Percentiles rank a stretch among this genome's conserved stretches.
phyloP scores from a whole-genome alignment of 2,797 vertebrate genomes.

The Sciurus carolinensis region DNA sequence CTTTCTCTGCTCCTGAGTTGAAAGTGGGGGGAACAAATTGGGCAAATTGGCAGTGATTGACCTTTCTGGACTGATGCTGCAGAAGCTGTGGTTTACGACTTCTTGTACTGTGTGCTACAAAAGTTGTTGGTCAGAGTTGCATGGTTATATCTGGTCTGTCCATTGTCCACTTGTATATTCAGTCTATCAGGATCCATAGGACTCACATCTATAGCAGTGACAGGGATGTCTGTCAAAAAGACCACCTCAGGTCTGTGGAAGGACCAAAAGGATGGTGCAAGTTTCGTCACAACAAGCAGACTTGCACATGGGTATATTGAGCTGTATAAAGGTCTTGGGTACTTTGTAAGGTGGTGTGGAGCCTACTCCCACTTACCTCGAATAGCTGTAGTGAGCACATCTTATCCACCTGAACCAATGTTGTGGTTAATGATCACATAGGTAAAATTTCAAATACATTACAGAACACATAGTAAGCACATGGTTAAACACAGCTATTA shows the following conservation, averaged over 20 bases:
- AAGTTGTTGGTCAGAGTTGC: background rate
- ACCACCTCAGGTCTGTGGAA: background rate
- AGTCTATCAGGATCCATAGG: background rate
- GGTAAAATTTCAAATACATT: background rate
- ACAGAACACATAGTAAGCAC: background rate
- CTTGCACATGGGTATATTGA: background rate
- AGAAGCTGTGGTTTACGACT: background rate
- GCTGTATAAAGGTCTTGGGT: background rate
- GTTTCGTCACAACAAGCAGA: background rate
- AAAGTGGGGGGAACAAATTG: background rate
- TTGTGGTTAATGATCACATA: background rate
- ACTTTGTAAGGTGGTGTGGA: background rate
- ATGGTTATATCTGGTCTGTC: background rate
- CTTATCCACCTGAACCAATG: background rate
- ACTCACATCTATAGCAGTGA: background rate
- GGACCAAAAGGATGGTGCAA: background rate
- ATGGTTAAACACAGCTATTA: background rate
- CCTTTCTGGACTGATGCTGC: background rate
- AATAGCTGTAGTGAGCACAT: rapidly evolving
- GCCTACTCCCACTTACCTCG: background rate
- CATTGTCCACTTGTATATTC: background rate
- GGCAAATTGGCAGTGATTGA: background rate
- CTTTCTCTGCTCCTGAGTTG: background rate
- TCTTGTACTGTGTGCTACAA: background rate
- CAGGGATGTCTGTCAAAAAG: background rate